Conservation (phyloP, 2,888 invertebrate species). For the Glomeris marginata region DNA sequence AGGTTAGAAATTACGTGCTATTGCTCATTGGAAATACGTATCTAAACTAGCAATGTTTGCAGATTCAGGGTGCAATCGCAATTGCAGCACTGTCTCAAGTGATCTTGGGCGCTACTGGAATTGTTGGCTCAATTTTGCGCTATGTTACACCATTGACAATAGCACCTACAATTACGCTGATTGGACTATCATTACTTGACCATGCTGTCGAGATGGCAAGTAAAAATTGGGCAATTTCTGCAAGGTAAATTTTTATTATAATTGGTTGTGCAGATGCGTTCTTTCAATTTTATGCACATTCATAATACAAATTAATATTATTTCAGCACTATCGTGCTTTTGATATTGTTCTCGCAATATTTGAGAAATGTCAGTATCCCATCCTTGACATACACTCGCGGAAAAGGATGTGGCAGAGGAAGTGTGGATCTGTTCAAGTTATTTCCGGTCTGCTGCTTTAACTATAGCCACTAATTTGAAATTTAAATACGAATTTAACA, state of each 20-base stretch:
- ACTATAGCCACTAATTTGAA: too few species aligned
- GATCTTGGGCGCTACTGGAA: constrained; percentile 27
- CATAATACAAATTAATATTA: too few species aligned
- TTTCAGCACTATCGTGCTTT: constrained; percentile 3
- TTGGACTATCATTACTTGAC: constrained; percentile 29
- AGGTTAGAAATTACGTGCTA: too few species aligned
- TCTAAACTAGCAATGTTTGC: neutral
- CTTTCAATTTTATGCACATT: neutral
- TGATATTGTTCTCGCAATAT: constrained; percentile 9
- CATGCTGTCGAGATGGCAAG: constrained; percentile 27
- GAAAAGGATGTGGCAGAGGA: neutral
- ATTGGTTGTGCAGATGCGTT: neutral
- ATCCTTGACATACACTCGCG: neutral
- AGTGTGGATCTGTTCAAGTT: constrained; percentile 16
- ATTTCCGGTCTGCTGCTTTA: constrained; percentile 17
- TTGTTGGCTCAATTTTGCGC: constrained; percentile 26
- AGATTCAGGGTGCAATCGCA: constrained; percentile 29
- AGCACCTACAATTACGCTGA: constrained; percentile 29
- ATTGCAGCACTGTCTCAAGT: constrained; percentile 26
- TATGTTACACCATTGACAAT: constrained; percentile 30
- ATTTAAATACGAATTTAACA: too few species aligned
- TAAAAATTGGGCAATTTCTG: constrained; percentile 29
- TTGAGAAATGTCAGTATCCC: constrained; percentile 1
- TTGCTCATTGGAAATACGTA: neutral
- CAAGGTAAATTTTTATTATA: constrained; percentile 23